These are phyloP conservation scores for Dinoponera quadriceps DNA, from an alignment of 1,140 invertebrate species.

Conservation along the genomic window DNA sequence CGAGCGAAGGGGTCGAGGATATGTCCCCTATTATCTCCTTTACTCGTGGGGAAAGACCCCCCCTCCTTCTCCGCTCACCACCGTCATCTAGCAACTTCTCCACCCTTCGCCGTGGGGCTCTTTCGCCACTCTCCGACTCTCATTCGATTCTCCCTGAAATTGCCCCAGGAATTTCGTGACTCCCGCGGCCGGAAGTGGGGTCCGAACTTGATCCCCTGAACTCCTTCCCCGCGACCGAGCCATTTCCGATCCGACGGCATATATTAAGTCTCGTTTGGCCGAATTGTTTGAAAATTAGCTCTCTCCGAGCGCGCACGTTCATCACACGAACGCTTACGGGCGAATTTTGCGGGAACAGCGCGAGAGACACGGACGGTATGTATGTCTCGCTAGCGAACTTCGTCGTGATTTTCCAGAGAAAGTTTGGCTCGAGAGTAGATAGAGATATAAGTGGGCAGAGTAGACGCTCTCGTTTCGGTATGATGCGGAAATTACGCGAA, in stretches of 20 bases:
- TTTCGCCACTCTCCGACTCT: conserved; percentile 21
- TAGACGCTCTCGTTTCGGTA: no score
- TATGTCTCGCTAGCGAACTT: no score
- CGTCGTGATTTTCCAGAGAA: no score
- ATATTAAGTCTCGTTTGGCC: conserved; percentile 35
- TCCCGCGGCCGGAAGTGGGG: background rate
- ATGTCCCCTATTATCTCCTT: conserved; percentile 50
- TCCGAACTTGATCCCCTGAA: conserved; percentile 11
- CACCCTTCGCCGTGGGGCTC: background rate
- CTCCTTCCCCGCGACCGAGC: background rate
- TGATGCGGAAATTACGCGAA: no score
- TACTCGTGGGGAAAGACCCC: conserved; percentile 6
- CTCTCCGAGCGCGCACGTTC: background rate
- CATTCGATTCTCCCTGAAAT: conserved; percentile 53
- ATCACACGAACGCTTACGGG: background rate
- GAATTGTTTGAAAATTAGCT: conserved; percentile 36
- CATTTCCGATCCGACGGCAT: conserved; percentile 27
- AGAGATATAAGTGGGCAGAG: no score
- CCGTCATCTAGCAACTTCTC: background rate
- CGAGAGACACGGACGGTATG: background rate
- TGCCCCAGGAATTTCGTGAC: conserved; percentile 43
- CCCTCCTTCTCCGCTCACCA: background rate
- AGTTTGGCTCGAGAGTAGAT: no score
- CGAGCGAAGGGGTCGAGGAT: conserved; percentile 3
- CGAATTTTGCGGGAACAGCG: background rate